Evolutionary conservation across 2,888 invertebrate species (phyloP).

Genomic region (Plemyria rubiginata): DNA sequence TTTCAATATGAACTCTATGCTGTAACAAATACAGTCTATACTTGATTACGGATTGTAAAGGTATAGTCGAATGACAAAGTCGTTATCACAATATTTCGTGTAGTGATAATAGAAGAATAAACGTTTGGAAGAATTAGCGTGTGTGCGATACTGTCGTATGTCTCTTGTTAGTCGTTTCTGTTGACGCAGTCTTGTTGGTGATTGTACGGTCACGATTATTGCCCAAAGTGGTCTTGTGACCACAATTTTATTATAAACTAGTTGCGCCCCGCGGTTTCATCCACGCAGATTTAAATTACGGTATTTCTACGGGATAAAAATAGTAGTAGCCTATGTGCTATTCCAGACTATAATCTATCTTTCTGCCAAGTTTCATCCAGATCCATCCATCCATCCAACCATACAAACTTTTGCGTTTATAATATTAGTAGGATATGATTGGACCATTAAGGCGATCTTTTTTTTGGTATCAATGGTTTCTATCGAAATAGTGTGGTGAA

Average conservation of each 20-base stretch:
- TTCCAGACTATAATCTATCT: no score
- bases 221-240: slow-evolving; percentile 38
- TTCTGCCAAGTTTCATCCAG: no score
- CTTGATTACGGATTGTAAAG: background rate
- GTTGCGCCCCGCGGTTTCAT: no score
- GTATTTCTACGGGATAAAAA: no score
- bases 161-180: slow-evolving; percentile 51
- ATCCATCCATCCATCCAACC: no score
- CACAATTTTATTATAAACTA: background rate
- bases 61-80: slow-evolving; percentile 46
- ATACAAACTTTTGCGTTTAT: no score
- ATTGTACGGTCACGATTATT: slow-evolving; percentile 59
- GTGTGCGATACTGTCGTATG: slow-evolving; percentile 60
- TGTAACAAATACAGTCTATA: background rate
- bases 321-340: no score
- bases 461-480: no score
- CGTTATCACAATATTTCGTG: slow-evolving; percentile 59
- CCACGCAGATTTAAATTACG: no score
- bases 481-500: no score
- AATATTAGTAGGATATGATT: no score
- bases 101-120: slow-evolving; percentile 53
- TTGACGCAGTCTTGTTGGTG: slow-evolving; percentile 44
- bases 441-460: no score
- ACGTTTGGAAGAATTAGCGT: slow-evolving; percentile 44
- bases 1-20: slow-evolving; percentile 11